Conservation (phyloP, 2,797 vertebrate genomes). For the Streptopelia turtur region DNA sequence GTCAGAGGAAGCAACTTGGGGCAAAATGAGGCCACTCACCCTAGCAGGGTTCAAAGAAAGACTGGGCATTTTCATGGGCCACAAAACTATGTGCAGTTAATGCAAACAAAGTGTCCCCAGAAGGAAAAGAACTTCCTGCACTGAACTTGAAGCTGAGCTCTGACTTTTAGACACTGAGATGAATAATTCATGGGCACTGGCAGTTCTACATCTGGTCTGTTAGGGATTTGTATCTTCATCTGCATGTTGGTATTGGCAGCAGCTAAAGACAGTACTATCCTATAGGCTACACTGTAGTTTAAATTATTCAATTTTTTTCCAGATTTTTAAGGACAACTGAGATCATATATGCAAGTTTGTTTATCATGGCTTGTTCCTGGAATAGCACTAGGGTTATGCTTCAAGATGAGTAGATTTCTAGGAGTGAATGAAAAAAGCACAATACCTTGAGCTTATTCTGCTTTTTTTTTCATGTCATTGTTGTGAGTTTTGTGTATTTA, state of each 20-base stretch:
- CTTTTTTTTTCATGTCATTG: background rate
- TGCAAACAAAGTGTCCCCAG: background rate
- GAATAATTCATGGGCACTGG: background rate
- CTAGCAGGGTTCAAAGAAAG: background rate
- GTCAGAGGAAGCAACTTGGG: background rate
- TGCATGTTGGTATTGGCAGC: background rate
- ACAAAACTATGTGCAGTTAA: background rate
- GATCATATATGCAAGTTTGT: background rate
- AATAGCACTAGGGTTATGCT: background rate
- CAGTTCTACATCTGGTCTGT: background rate
- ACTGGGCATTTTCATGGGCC: background rate
- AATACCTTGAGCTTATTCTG: background rate
- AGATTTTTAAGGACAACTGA: background rate
- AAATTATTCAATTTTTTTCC: background rate
- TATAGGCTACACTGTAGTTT: background rate
- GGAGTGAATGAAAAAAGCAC: background rate
- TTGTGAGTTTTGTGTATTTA: background rate
- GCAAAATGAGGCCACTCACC: background rate
- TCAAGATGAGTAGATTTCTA: background rate
- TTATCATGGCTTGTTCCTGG: background rate
- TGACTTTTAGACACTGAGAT: background rate
- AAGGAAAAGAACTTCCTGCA: background rate
- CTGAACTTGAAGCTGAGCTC: background rate
- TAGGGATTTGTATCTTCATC: background rate
- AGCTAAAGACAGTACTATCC: background rate